These are phyloP conservation scores for Borostomias antarcticus DNA, from an alignment of 2,797 vertebrate genomes.

Conservation along the genomic window DNA sequence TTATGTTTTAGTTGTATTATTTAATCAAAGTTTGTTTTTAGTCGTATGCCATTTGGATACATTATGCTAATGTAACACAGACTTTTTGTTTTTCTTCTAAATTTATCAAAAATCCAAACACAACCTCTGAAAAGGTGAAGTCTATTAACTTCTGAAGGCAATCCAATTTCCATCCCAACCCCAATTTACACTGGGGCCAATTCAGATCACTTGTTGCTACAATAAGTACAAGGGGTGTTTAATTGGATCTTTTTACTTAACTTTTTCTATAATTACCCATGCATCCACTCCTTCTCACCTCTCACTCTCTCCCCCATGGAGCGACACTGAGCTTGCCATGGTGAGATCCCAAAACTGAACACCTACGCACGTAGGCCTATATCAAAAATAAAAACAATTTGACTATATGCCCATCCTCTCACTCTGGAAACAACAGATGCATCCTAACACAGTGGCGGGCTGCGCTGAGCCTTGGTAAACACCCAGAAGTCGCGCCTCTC, in stretches of 20 bases:
- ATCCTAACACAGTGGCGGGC: slow-evolving; percentile 30
- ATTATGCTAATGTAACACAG: slow-evolving; percentile 3
- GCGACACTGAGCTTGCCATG: not conserved
- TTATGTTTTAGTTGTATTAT: slow-evolving; percentile 10
- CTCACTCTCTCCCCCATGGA: not conserved
- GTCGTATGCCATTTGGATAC: slow-evolving; percentile 21
- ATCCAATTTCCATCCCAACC: not conserved
- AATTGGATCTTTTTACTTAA: slow-evolving; percentile 22
- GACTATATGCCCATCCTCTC: too few relatives aligned
- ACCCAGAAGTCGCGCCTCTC: slow-evolving; percentile 11
- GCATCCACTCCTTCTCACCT: not conserved
- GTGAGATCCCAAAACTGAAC: not conserved
- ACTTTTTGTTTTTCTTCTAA: not conserved
- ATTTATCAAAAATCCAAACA: slow-evolving; percentile 1
- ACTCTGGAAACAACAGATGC: too few relatives aligned
- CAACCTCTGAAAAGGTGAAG: slow-evolving; percentile 11
- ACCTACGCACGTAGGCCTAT: too few relatives aligned
- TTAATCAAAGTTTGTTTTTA: not conserved
- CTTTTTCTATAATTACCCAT: slow-evolving; percentile 10
- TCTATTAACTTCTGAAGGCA: slow-evolving; percentile 19
- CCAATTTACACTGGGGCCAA: slow-evolving; percentile 4
- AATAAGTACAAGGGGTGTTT: slow-evolving; percentile 13
- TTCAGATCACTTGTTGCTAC: not conserved
- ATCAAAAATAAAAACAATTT: not conserved
- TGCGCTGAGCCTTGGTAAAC: slow-evolving; percentile 37